A percentile compares a stretch with the other conserved stretches of the same genome.
Conservation (phyloP, 2,797 vertebrate genomes). For the Threskiornis aethiopicus region DNA sequence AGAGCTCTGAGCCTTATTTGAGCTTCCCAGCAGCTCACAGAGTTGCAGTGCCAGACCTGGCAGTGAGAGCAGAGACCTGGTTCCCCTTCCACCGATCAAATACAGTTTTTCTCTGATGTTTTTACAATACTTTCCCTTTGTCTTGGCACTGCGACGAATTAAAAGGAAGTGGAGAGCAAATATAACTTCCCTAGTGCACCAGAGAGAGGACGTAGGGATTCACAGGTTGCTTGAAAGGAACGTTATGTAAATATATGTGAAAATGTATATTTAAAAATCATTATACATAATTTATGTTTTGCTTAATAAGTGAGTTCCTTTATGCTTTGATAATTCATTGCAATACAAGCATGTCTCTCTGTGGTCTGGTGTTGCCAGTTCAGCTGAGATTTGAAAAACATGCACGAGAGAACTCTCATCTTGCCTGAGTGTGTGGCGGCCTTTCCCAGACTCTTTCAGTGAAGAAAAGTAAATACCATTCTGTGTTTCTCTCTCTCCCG, state of each 20-base stretch:
- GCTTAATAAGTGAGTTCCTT: background rate
- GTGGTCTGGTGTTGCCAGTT: background rate
- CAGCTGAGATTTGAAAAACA: background rate
- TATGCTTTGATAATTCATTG: background rate
- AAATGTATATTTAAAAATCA: background rate
- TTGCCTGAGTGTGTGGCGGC: background rate
- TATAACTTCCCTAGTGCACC: background rate
- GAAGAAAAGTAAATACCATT: background rate
- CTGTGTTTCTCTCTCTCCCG: background rate
- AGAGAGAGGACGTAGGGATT: background rate
- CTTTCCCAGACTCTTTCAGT: background rate
- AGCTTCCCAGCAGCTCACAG: background rate
- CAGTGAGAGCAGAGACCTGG: background rate
- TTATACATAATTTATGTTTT: background rate
- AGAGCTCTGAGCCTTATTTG: background rate
- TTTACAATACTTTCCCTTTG: background rate
- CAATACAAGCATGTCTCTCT: background rate
- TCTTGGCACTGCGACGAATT: background rate
- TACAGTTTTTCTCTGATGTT: background rate
- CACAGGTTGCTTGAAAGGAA: background rate
- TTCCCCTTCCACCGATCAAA: background rate
- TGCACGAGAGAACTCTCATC: background rate
- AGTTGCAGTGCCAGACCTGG: background rate
- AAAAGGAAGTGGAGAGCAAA: background rate
- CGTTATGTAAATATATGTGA: background rate